Conservation (phyloP, 2,888 invertebrate genomes). For the Orthosia incerta region DNA sequence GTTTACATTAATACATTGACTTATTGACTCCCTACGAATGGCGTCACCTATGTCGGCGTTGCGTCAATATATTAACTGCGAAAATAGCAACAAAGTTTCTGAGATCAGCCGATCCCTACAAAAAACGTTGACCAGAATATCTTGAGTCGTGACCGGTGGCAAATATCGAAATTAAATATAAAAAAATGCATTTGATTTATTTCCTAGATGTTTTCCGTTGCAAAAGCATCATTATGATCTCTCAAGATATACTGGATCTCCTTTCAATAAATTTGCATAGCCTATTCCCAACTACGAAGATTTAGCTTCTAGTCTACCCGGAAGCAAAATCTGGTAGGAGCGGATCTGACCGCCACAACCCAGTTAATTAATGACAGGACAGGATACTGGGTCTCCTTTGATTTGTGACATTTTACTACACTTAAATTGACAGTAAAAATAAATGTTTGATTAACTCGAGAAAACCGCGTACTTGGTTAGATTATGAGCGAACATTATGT, state of each 20-base stretch:
- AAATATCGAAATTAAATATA: not conserved
- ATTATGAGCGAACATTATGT: conserved; percentile 17
- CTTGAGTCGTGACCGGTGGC: not conserved
- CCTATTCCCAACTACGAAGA: not conserved
- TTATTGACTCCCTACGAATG: conserved; percentile 31
- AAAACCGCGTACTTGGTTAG: conserved; percentile 32
- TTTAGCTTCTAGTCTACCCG: not conserved
- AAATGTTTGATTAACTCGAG: conserved; percentile 33
- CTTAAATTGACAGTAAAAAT: conserved; percentile 18
- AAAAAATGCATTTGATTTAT: conserved; percentile 7
- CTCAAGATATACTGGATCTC: not conserved
- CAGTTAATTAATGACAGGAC: not conserved
- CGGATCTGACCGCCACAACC: too few species aligned
- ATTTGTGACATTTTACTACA: conserved; percentile 30
- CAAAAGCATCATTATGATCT: not conserved
- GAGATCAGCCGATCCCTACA: conserved; percentile 25
- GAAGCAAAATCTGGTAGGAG: not conserved
- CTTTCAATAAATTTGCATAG: not conserved
- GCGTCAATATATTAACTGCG: conserved; percentile 29
- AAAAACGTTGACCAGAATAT: conserved; percentile 5
- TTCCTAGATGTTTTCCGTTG: not conserved
- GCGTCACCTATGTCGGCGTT: conserved; percentile 37
- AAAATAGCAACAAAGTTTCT: conserved; percentile 52
- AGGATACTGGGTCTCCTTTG: not conserved
- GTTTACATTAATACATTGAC: conserved; percentile 24